Percentiles rank a stretch among this genome's conserved stretches.
phyloP scores from a whole-genome alignment of 2,113 vertebrate species.

The Psophia crepitans region DNA sequence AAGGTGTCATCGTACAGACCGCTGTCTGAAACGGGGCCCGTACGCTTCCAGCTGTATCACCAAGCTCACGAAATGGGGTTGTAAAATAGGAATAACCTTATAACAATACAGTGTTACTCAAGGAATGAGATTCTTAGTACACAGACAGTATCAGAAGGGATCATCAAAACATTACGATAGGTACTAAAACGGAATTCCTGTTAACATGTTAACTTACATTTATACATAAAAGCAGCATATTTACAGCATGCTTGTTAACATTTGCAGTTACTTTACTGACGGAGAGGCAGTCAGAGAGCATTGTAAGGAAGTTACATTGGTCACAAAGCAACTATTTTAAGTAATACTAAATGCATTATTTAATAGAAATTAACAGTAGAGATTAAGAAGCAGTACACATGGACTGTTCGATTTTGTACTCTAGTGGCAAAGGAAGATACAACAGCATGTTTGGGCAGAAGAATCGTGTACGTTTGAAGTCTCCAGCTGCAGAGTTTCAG shows the following conservation, averaged over 20 bases:
- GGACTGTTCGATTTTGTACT: conserved; percentile 20
- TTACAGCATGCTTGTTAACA: conserved; percentile 29
- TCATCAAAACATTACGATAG: conserved; percentile 50
- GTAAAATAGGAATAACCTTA: conserved; percentile 42
- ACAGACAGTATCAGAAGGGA: conserved; percentile 18
- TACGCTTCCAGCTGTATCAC: background rate
- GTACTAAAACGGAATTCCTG: conserved; percentile 41
- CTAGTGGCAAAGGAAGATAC: conserved; percentile 23
- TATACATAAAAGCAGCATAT: conserved; percentile 10
- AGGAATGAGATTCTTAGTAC: background rate
- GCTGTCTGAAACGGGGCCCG: accelerated
- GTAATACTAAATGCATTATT: background rate
- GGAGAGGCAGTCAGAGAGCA: background rate
- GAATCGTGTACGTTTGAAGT: background rate
- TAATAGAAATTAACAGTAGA: background rate
- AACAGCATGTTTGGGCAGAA: background rate
- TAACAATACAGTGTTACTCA: background rate
- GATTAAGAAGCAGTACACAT: background rate
- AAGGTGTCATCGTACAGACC: accelerated
- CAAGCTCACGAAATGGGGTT: background rate
- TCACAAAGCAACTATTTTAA: background rate
- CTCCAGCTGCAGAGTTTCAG: conserved; percentile 10
- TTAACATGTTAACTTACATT: background rate
- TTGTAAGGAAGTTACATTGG: background rate
- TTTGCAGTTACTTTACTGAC: background rate